Percentiles rank a stretch among this genome's conserved stretches.
Evolutionary conservation across 2,888 invertebrate genomes (phyloP).

Genomic region (Chalcosyrphus nemorum): DNA sequence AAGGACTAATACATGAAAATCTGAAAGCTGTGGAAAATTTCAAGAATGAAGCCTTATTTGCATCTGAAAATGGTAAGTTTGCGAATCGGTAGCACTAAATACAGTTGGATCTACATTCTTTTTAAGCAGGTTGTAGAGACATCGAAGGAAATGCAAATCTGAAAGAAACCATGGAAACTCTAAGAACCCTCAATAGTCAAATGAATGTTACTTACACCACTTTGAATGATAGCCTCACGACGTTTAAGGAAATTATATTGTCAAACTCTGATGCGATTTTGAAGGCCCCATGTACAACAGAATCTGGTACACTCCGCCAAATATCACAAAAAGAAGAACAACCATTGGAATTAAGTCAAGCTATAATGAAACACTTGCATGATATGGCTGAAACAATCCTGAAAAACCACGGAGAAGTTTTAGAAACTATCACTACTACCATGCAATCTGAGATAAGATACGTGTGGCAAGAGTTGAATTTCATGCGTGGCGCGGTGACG

Average conservation of each 20-base stretch:
- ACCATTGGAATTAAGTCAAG: constrained; percentile 86
- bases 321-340: constrained; percentile 88
- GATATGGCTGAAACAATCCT: constrained; percentile 87
- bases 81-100: no score
- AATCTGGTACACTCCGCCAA: constrained; percentile 92
- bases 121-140: constrained; percentile 82
- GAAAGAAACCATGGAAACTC: constrained; percentile 84
- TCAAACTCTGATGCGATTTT: constrained; percentile 92
- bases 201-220: constrained; percentile 84
- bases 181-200: constrained; percentile 84
- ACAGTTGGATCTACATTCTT: background rate
- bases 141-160: constrained; percentile 84
- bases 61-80: constrained; percentile 82
- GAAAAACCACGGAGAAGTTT: constrained; percentile 87
- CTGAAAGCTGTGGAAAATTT: constrained; percentile 84
- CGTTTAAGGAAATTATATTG: constrained; percentile 89
- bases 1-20: constrained; percentile 85
- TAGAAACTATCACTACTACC: constrained; percentile 88
- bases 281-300: constrained; percentile 91
- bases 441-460: constrained; percentile 92
- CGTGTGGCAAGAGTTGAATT: constrained; percentile 95
- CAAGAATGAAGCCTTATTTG: constrained; percentile 82
- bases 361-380: constrained; percentile 87
- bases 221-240: constrained; percentile 83
- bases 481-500: constrained; percentile 92